Evolutionary conservation across 2,113 vertebrate genomes (phyloP).

Genomic region (Eonycteris spelaea): DNA sequence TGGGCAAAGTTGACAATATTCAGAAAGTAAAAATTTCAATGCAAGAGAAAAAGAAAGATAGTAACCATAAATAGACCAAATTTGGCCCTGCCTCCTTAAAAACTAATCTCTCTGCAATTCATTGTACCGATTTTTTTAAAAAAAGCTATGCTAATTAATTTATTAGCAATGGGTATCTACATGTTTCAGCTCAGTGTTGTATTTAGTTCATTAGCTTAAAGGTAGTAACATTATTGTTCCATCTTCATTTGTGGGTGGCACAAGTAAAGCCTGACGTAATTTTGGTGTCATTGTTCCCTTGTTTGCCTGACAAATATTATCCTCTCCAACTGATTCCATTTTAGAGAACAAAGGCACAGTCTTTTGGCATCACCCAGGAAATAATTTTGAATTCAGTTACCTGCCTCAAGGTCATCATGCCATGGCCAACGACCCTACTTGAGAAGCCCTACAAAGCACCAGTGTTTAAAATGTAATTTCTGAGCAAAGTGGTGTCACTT

Average conservation of each 20-base stretch:
- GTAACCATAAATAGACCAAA: neutral
- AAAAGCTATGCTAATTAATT: neutral
- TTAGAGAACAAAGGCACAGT: neutral
- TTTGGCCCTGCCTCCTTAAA: neutral
- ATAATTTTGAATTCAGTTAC: neutral
- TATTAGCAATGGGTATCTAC: neutral
- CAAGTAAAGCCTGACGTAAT: neutral
- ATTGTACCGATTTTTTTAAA: neutral
- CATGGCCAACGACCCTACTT: too few relatives aligned
- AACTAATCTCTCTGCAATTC: neutral
- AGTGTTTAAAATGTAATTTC: neutral
- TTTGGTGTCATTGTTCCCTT: slow-evolving; percentile 39
- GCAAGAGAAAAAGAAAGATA: neutral
- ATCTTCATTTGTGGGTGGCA: neutral
- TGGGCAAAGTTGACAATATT: neutral
- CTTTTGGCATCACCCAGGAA: neutral
- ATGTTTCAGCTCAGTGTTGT: neutral
- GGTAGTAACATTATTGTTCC: neutral
- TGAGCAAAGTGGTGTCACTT: neutral
- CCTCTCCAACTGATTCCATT: neutral
- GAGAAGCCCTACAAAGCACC: neutral
- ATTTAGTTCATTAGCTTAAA: neutral
- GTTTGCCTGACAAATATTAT: neutral
- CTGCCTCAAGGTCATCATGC: neutral
- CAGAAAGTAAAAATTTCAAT: neutral